Percentiles rank a stretch among this genome's conserved stretches.
phyloP scores from a whole-genome alignment of 2,113 vertebrate genomes.

The Aleadryas rufinucha region DNA sequence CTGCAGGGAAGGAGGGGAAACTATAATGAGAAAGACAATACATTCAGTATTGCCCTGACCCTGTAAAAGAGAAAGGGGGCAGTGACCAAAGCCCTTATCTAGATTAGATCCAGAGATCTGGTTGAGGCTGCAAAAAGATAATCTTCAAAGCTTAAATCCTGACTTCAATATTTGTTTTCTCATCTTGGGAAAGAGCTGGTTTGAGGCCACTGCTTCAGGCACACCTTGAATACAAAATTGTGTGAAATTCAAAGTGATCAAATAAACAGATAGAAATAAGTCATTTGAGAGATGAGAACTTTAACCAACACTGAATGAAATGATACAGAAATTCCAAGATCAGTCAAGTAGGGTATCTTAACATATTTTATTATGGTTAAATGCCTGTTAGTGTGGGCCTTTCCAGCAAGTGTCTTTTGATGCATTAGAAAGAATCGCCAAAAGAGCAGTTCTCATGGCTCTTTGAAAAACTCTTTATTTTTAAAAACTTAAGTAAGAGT shows the following conservation, averaged over 20 bases:
- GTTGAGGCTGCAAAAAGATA: neutral
- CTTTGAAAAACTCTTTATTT: neutral
- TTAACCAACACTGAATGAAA: neutral
- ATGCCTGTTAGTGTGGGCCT: neutral
- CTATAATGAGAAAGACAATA: neutral
- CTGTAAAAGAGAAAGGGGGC: neutral
- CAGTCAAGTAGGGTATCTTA: neutral
- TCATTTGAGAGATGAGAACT: neutral
- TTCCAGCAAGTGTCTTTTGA: neutral
- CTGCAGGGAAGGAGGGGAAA: constrained; percentile 27
- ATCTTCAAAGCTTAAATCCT: neutral
- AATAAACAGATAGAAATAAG: neutral
- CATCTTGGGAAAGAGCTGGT: neutral
- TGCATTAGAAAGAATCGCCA: neutral
- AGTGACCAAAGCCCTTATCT: neutral
- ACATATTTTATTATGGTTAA: neutral
- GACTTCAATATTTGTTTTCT: neutral
- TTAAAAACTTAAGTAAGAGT: neutral
- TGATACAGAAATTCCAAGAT: neutral
- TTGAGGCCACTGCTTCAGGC: neutral
- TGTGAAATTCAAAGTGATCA: neutral
- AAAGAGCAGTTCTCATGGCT: neutral
- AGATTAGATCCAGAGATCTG: constrained; percentile 34
- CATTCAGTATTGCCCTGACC: neutral
- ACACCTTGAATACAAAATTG: neutral